Base-by-base conservation (phyloP, 2,888 invertebrate genomes). In the Mesorhabditis spiculigera region DNA sequence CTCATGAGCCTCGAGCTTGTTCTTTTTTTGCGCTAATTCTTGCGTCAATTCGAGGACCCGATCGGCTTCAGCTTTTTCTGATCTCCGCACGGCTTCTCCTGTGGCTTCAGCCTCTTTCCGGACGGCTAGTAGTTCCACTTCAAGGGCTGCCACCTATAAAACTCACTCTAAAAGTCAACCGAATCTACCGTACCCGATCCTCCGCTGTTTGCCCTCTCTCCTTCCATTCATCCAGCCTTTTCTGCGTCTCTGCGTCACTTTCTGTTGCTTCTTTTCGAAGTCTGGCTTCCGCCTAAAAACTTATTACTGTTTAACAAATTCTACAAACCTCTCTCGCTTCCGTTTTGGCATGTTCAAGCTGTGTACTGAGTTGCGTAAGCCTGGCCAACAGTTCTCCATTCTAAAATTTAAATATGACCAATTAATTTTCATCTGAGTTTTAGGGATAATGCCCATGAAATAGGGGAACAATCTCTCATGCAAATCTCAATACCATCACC, bases 111-210 rank as follows among this genome's bases (percentile, higher is more conserved):
- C 58, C 58, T 50, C 58, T 50, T 50, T 50, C n/a, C n/a, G 8
- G 10, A n/a, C 58, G 8, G 58, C 58, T n/a, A n/a, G n/a, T 10
- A n/a, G 10, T n/a, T 50, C 58, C 8, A 50, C n/a, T n/a, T 50
- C 58, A 50, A 50, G 58, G n/a, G 58, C 58, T 50, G 58, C 58
- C n/a, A 50, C 58, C 58, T 50, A 50, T 50, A 50, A 50, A 50
- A 50, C n/a, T 10, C n/a, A 50, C n/a, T 50, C n/a, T 50, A 13
- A 50, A 50, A 50, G 10, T 50, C n/a, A 50, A 1, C 28, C 28
- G 28, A 50, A 50, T 13, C 8, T 13, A 50, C 58, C 58, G 10
- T 50, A 50, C 58, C n/a, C 58, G 58, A 50, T 50, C 58, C 58
- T 50, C 58, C 10, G 58, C 58, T 50, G 58, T 50, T n/a, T 50